Evolutionary conservation across 1,140 invertebrate species (phyloP), one percentile per base, ranked within the genome.

Genomic region (Xylocopa sonorina): DNA sequence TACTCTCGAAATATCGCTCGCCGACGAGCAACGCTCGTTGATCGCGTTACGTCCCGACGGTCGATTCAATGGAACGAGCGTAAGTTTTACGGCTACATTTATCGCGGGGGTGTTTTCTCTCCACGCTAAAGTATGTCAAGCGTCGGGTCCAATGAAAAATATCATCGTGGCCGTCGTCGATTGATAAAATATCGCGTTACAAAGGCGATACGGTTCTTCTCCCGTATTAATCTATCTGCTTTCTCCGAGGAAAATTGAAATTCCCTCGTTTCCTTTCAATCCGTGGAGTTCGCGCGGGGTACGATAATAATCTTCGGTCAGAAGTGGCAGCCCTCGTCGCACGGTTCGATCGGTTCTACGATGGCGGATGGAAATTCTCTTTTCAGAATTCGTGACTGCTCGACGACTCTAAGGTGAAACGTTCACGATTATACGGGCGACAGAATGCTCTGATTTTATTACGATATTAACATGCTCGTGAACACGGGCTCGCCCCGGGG

Each of bases 381-480:
- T 24, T 21, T 12, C 1, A 34, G 0, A 57, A 18, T 32, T 57
- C 21, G 18, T 3, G 6, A 9, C 0, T 7, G 7, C 27, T 57
- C 48, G 5, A 53, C 9, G 24, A 55, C 18, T 57, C 55, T 38
- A 38, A 38, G 7, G 14, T 3, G 16, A 21, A 32, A 58, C 29
- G 2, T 57, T 29, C 27, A 7, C 29, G 16, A 32, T 18, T 58
- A 4, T 34, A 38, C 5, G 18, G 2, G 10, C 9, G 10, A 7
- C 5, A 34, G 34, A 41, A 24, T 38, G 10, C 46, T 43, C 12
- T 48, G 12, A 67, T 43, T 34, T 32, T 34, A 67, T 32, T 32
- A 50, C 14, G 38, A 34, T 43, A 55, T 75, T 75, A 75, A 46
- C 63, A 68, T 55, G n/a, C 16, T 27, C 9, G 66, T 12, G n/a